Evolutionary conservation across 2,888 invertebrate species (phyloP).

Genomic region (Noctua comes): DNA sequence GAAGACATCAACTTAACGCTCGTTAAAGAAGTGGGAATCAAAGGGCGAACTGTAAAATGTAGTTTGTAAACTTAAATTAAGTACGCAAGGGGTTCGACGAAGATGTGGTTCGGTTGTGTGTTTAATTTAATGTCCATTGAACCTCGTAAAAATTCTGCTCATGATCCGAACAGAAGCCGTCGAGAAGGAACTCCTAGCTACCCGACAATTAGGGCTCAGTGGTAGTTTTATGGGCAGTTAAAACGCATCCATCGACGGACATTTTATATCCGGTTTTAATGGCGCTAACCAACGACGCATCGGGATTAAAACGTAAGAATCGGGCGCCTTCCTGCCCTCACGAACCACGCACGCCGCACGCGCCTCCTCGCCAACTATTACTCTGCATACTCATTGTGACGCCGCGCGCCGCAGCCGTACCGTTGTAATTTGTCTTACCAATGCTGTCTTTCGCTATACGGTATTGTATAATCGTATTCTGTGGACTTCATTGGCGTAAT

Average conservation of each 20-base stretch:
- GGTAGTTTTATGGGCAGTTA: constrained; percentile 84
- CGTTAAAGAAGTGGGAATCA: constrained; percentile 54
- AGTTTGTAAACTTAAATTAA: constrained; percentile 64
- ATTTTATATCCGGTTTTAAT: constrained; percentile 84
- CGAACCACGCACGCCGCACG: constrained; percentile 30
- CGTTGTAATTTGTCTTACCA: constrained; percentile 44
- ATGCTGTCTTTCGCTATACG: constrained; percentile 25
- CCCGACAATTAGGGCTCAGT: constrained; percentile 84
- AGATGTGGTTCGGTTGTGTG: constrained; percentile 69
- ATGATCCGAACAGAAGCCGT: constrained; percentile 73
- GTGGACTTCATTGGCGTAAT: constrained; percentile 34
- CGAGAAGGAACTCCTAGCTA: constrained; percentile 71
- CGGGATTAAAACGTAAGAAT: constrained; percentile 71
- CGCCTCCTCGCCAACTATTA: constrained; percentile 39
- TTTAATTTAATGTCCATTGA: constrained; percentile 77
- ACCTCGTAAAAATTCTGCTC: constrained; percentile 80
- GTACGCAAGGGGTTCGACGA: constrained; percentile 47
- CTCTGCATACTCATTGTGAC: constrained; percentile 49
- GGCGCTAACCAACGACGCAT: constrained; percentile 60
- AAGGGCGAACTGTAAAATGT: constrained; percentile 57
- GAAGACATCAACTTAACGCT: constrained; percentile 59
- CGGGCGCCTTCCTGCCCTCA: constrained; percentile 69
- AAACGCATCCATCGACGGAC: constrained; percentile 78
- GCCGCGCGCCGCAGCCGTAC: constrained; percentile 14
- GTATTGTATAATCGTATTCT: constrained; percentile 30